Percentiles rank a stretch among this genome's conserved stretches.
phyloP scores from a whole-genome alignment of 1,140 invertebrate species.

The Holotrichia oblita region DNA sequence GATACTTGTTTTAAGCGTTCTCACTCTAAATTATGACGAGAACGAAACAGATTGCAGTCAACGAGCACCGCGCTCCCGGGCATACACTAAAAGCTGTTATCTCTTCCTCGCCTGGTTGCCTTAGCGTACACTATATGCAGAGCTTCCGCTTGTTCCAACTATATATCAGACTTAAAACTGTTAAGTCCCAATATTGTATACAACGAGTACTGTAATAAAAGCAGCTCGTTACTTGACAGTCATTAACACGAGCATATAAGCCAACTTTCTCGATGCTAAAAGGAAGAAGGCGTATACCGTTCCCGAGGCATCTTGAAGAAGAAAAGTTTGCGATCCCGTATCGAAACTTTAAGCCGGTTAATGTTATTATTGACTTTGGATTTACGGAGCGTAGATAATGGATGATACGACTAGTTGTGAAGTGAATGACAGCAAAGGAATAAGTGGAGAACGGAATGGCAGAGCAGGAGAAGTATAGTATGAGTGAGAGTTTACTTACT shows the following conservation, averaged over 20 bases:
- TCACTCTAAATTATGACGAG: constrained; percentile 12
- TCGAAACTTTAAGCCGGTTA: constrained; percentile 54
- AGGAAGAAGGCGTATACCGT: not conserved
- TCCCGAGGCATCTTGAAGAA: constrained; percentile 25
- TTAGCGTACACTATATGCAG: not conserved
- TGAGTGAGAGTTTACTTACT: not conserved
- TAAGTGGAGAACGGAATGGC: not conserved
- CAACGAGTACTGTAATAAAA: constrained; percentile 16
- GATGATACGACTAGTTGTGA: constrained; percentile 48
- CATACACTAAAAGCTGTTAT: not conserved
- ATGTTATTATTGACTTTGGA: constrained; percentile 56
- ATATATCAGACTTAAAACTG: constrained; percentile 36
- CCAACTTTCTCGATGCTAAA: not conserved
- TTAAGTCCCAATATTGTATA: constrained; percentile 10
- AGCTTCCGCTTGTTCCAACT: constrained; percentile 1
- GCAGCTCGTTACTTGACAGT: constrained; percentile 1
- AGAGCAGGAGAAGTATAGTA: not conserved
- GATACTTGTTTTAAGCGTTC: not conserved
- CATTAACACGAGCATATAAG: constrained; percentile 35
- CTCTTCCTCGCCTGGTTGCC: constrained; percentile 3
- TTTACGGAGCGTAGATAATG: constrained; percentile 54
- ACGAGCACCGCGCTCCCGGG: not conserved
- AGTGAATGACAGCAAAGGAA: not conserved
- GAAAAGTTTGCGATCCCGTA: constrained; percentile 51
- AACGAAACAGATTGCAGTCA: not conserved